A percentile compares a stretch with the other conserved stretches of the same genome.
These are phyloP conservation scores for Psylliodes chrysocephalus DNA, from an alignment of 2,888 invertebrate genomes.

Conservation along the genomic window DNA sequence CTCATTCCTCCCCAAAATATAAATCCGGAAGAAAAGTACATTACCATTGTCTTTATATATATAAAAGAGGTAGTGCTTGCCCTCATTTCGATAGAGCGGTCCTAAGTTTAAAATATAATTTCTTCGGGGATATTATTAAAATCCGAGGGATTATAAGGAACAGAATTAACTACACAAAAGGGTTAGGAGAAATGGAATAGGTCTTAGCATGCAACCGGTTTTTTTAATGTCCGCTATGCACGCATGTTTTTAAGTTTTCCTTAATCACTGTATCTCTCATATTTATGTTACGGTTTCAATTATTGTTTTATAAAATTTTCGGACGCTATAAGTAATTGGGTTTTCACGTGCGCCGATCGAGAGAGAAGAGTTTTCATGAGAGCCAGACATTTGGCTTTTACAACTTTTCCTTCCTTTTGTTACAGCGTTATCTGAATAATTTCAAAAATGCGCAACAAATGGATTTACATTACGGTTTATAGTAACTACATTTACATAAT, in stretches of 20 bases:
- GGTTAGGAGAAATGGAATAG: conserved; percentile 51
- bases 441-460: neutral
- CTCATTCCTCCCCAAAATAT: conserved; percentile 1
- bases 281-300: conserved; percentile 54
- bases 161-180: conserved; percentile 45
- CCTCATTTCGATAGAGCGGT: conserved; percentile 24
- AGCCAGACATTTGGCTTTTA: conserved; percentile 17
- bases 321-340: conserved; percentile 53
- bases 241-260: conserved; percentile 62
- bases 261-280: conserved; percentile 53
- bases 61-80: conserved; percentile 4
- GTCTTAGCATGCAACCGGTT: conserved; percentile 49
- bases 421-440: neutral
- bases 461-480: too few species aligned
- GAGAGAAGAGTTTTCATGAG: conserved; percentile 29
- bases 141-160: conserved; percentile 38
- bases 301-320: conserved; percentile 53
- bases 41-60: conserved; percentile 17
- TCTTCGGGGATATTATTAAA: conserved; percentile 43
- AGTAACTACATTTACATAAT: too few species aligned
- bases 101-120: conserved; percentile 34
- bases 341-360: conserved; percentile 48
- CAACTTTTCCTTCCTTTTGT: neutral
- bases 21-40: conserved; percentile 11
- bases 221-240: conserved; percentile 63